Conservation (phyloP, 2,797 vertebrate species). For the Chrysocyon brachyurus region DNA sequence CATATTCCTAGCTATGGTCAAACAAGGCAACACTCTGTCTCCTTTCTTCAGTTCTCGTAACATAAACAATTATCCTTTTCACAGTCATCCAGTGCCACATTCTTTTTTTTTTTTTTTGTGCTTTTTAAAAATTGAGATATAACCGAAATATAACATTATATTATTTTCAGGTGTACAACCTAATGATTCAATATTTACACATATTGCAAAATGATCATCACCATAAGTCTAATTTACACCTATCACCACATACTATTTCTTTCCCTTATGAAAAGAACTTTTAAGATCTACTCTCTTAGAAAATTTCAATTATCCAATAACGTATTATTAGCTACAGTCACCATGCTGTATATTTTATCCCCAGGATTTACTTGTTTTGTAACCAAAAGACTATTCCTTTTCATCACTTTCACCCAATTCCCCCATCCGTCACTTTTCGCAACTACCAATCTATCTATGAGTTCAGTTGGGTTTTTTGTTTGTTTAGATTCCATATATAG, state of each 20-base stretch:
- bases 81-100: neutral
- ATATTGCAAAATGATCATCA: neutral
- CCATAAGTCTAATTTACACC: neutral
- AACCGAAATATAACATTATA: neutral
- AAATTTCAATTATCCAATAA: neutral
- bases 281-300: neutral
- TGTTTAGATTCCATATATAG: neutral
- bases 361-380: neutral
- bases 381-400: neutral
- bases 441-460: neutral
- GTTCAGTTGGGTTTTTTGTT: neutral
- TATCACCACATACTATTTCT: neutral
- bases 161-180: neutral
- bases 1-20: neutral
- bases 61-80: conserved; percentile 46
- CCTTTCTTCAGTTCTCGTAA: conserved; percentile 54
- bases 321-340: neutral
- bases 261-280: neutral
- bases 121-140: neutral
- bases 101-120: conserved; percentile 29
- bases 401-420: neutral
- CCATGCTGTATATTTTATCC: neutral
- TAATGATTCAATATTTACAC: neutral
- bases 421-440: neutral
- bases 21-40: conserved; percentile 3